Percentiles rank a stretch among this genome's conserved stretches.
These are phyloP conservation scores for Netelia inedita DNA, from an alignment of 2,888 invertebrate genomes.

Conservation along the genomic window DNA sequence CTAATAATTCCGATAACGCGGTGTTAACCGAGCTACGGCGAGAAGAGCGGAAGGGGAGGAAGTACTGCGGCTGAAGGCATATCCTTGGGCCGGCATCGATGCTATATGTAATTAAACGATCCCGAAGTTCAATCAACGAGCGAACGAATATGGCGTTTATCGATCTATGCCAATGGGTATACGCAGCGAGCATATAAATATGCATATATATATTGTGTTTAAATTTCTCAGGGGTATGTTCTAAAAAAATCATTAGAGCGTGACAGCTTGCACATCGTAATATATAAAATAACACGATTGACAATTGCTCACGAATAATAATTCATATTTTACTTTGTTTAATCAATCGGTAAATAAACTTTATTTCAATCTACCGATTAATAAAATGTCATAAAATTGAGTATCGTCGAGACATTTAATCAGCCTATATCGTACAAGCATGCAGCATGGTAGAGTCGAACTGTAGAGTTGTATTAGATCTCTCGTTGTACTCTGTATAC, in stretches of 20 bases:
- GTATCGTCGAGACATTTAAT: not conserved
- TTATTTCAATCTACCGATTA: no score
- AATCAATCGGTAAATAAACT: no score
- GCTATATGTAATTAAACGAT: slow-evolving; percentile 7
- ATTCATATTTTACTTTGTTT: no score
- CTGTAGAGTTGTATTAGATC: not conserved
- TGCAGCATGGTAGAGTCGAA: not conserved
- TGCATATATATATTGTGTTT: no score
- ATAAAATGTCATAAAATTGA: no score
- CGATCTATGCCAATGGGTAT: slow-evolving; percentile 4
- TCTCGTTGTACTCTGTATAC: not conserved
- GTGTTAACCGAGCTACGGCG: slow-evolving; percentile 72
- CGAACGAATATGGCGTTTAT: slow-evolving; percentile 23
- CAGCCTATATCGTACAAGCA: not conserved
- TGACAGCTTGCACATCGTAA: no score
- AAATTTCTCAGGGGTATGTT: no score
- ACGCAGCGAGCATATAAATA: no score
- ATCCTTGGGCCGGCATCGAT: slow-evolving; percentile 27
- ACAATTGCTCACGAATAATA: no score
- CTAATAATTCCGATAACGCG: slow-evolving; percentile 77
- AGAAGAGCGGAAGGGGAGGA: slow-evolving; percentile 12
- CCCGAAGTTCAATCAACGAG: slow-evolving; percentile 30
- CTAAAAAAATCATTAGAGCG: no score
- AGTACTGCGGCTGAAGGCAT: slow-evolving; percentile 14
- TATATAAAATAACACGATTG: no score